Evolutionary conservation across 2,113 vertebrate genomes (phyloP), one percentile per base, ranked within the genome.

Genomic region (Atractosteus spatula): DNA sequence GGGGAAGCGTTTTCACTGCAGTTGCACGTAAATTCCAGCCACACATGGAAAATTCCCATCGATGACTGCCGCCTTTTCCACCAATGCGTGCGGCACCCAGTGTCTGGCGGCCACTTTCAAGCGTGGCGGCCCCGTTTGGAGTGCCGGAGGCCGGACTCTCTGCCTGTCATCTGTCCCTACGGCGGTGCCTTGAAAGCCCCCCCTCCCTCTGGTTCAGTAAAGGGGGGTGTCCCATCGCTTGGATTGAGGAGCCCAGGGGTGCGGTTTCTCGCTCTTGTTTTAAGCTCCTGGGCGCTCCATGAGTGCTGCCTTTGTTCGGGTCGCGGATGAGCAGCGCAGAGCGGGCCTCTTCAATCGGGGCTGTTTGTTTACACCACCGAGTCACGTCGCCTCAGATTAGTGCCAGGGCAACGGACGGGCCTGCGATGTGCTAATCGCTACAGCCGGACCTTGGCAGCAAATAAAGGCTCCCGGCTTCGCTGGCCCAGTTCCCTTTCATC

Each of bases 371-470:
- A 89, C 85, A 86, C 86, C 87, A 77, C 80, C 75, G 80, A 83
- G 84, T 73, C 83, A 85, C 84, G 83, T 89, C 87, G 86, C 87
- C 84, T 85, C 85, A 86, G 85, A 91, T 92, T 90, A 92, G 85
- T 81, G 86, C 84, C 82, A 81, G 84, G 77, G 82, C 86, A 82
- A 81, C 79, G 78, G 78, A 88, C 75, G 80, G 78, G 79, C 29
- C 82, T 90, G 81, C 89, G 88, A 91, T 85, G 86, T 89, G 79
- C 86, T 86, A 83, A 89, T 85, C 77, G 73, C 75, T n/a, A 63
- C 55, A 70, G 72, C 73, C 71, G 78, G 79, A 77, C 72, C 79
- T 69, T 70, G 72, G 74, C 6, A 64, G 77, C 45, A 63, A 69
- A 79, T 70, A 75, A 66, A 82, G 66, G 68, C n/a, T 66, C 42